phyloP scores from a whole-genome alignment of 1,140 invertebrate genomes.

The Hermetia illucens region DNA sequence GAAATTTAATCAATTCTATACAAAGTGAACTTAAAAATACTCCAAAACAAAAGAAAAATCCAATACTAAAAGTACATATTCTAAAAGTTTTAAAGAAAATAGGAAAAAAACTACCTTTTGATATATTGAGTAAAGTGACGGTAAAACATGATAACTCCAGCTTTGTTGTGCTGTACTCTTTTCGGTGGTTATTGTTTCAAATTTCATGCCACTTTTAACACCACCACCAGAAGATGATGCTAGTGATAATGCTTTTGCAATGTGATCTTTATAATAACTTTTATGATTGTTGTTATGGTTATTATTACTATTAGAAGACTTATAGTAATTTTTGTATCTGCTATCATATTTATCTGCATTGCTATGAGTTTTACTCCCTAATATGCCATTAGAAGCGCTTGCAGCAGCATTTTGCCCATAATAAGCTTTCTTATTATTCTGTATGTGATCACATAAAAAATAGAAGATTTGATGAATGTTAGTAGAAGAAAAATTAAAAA shows the following conservation, averaged over 20 bases:
- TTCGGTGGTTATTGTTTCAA: constrained; percentile 29
- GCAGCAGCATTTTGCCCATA: constrained; percentile 22
- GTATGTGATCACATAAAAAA: constrained; percentile 4
- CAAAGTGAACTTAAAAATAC: too few species aligned
- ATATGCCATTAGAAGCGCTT: constrained; percentile 29
- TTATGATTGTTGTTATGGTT: neutral
- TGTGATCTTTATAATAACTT: neutral
- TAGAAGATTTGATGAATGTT: too few species aligned
- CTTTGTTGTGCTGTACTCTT: constrained; percentile 42
- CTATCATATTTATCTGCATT: constrained; percentile 23
- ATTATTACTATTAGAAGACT: constrained; percentile 15
- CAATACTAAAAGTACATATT: too few species aligned
- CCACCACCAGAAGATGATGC: neutral
- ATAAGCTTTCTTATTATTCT: constrained; percentile 29
- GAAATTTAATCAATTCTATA: too few species aligned
- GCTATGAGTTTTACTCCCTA: constrained; percentile 28
- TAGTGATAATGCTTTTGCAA: neutral
- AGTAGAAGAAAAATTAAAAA: too few species aligned
- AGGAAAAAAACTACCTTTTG: constrained; percentile 54
- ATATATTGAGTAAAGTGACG: constrained; percentile 63
- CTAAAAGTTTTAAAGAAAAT: too few species aligned
- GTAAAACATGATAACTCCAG: constrained; percentile 71
- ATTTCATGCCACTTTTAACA: neutral
- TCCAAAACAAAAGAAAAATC: too few species aligned
- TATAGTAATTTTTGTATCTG: constrained; percentile 18